Conservation (phyloP, 2,113 vertebrate species). For the Hymenochirus boettgeri region DNA sequence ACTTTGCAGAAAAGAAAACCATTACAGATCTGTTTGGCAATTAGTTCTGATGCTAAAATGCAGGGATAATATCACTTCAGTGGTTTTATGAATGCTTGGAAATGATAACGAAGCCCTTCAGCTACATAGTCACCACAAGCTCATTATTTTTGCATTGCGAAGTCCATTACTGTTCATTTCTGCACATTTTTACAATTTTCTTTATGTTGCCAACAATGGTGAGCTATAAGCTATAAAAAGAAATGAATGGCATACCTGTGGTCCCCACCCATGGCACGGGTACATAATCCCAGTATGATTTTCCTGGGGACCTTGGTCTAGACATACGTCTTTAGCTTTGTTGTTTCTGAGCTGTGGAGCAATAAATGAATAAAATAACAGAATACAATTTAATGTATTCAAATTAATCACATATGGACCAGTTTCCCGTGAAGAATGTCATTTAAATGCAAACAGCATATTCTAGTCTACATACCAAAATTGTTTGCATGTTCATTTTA, state of each 20-base stretch:
- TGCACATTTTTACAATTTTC: constrained; percentile 34
- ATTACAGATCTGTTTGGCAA: constrained; percentile 19
- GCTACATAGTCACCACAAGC: constrained; percentile 29
- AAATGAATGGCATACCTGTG: constrained; percentile 75
- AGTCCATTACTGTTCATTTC: constrained; percentile 31
- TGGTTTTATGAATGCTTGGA: constrained; percentile 25
- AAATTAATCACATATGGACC: too few relatives aligned
- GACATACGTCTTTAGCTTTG: constrained; percentile 84
- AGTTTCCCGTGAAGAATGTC: too few relatives aligned
- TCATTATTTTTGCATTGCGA: constrained; percentile 29
- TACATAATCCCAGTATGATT: constrained; percentile 93
- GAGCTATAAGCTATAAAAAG: constrained; percentile 27
- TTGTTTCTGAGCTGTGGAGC: constrained; percentile 82
- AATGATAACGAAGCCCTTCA: constrained; percentile 24
- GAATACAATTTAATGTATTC: too few relatives aligned
- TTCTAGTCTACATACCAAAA: too few relatives aligned
- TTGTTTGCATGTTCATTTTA: too few relatives aligned
- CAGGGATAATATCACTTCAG: constrained; percentile 35
- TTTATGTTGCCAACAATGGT: constrained; percentile 18
- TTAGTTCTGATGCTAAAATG: constrained; percentile 22
- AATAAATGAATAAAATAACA: too few relatives aligned
- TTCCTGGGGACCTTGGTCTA: constrained; percentile 90
- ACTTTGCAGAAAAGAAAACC: constrained; percentile 10
- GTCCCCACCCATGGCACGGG: constrained; percentile 90
- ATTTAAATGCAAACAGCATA: too few relatives aligned